Conservation (phyloP, 2,888 invertebrate genomes). For the Tenthredo mesomela region DNA sequence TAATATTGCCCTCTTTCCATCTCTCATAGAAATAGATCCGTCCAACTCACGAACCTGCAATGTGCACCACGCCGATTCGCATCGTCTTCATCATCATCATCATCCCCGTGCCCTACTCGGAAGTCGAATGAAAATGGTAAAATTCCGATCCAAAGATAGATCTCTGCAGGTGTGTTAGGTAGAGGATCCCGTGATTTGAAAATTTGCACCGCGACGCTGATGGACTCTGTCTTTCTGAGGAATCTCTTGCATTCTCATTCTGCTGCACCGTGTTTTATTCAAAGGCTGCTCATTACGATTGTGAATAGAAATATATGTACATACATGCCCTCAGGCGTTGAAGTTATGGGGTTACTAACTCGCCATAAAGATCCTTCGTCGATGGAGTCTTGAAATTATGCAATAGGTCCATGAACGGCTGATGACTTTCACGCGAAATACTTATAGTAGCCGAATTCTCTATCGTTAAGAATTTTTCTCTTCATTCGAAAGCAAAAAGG, state of each 20-base stretch:
- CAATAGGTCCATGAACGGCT: not conserved
- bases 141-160: slow-evolving; percentile 24
- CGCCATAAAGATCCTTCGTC: not conserved
- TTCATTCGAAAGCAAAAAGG: slow-evolving; percentile 16
- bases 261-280: not conserved
- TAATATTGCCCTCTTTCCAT: not conserved
- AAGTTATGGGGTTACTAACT: slow-evolving; percentile 25
- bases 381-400: not conserved
- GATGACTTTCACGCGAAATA: not conserved
- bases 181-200: not conserved
- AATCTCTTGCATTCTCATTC: no score
- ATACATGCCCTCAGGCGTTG: not conserved
- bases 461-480: not conserved
- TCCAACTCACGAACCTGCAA: not conserved
- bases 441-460: not conserved
- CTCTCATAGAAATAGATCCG: not conserved
- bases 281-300: not conserved
- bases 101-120: not conserved
- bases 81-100: not conserved
- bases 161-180: not conserved
- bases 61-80: slow-evolving; percentile 13
- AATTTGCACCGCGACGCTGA: not conserved
- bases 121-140: slow-evolving; percentile 15
- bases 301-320: not conserved
- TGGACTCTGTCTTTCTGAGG: not conserved